Base-by-base conservation (phyloP, 1,140 invertebrate genomes). In the Drosophila erecta region DNA sequence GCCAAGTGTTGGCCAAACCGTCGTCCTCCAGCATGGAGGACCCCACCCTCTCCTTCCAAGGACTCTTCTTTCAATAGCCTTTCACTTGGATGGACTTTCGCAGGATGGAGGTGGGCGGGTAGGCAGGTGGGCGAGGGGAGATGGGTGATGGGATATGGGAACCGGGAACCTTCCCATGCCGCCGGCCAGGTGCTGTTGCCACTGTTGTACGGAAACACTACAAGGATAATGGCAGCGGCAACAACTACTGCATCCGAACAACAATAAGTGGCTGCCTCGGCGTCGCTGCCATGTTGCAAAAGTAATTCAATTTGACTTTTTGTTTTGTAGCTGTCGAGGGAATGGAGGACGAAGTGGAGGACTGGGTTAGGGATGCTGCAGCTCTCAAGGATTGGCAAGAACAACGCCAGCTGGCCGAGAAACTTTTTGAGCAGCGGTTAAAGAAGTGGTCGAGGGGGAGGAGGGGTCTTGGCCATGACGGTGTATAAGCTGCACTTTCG, bases 271-370 rank as follows among this genome's bases (percentile, higher is more conserved):
- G 65, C 72, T 76, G 62, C 62, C 56, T 50, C 27, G 24, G n/a
- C 47, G 55, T 66, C 46, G 53, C 53, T 77, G 79, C 61, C 69
- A 67, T 83, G 79, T 76, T 81, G 78, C 74, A 86, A 87, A 78
- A 78, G 74, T 86, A 87, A 86, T 86, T 86, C 61, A 86, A 86
- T 86, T 86, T 86, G 81, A 81, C 62, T 81, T 81, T 85, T 85
- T 86, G 66, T 70, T 70, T 70, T 70, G 49, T 56, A 70, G 66
- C 65, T 54, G 47, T 69, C 65, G 62, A 11, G 12, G 37, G 17
- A 10, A 20, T 43, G 15, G 7, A 4, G 27, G 37, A 24, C 1
- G 12, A 6, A 27, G 2, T 8, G 37, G 58, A 12, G 30, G 33
- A n/a, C 30, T 30, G 30, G 8, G 44, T 6, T 8, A 1, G 44